Percentiles rank a stretch among this genome's conserved stretches.
These are phyloP conservation scores for Caenorhabditis japonica DNA, from an alignment of 2,888 invertebrate genomes.

Conservation along the genomic window DNA sequence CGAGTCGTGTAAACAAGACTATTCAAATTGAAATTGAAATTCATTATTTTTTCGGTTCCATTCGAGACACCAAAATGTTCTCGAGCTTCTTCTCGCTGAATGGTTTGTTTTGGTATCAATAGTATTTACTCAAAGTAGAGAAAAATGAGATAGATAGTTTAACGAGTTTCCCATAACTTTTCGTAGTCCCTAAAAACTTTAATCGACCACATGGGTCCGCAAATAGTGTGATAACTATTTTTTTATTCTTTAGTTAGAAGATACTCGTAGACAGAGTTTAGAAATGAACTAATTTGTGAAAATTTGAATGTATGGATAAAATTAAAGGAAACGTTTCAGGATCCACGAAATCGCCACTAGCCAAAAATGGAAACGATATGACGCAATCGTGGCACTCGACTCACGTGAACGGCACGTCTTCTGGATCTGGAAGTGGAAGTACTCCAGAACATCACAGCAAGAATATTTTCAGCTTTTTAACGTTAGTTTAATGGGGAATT, in stretches of 20 bases:
- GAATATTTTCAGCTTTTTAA: conserved; percentile 62
- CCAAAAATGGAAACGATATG: conserved; percentile 47
- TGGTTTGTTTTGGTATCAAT: conserved; percentile 15
- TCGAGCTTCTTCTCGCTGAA: conserved; percentile 41
- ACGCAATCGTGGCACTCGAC: conserved; percentile 61
- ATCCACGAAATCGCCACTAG: conserved; percentile 16
- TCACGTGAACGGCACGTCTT: conserved; percentile 41
- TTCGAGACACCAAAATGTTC: conserved; percentile 30
- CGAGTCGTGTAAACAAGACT: too few species aligned
- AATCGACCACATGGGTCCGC: conserved; percentile 12
- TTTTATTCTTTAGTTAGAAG: too few species aligned
- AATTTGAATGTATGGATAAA: conserved; percentile 5
- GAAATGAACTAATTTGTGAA: not conserved
- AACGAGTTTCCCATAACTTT: conserved; percentile 8
- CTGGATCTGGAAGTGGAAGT: conserved; percentile 30
- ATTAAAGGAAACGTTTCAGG: conserved; percentile 14
- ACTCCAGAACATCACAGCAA: conserved; percentile 49
- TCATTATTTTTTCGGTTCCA: not conserved
- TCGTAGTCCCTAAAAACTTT: not conserved
- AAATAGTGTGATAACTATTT: not conserved
- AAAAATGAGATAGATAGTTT: not conserved
- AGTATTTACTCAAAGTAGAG: too few species aligned
- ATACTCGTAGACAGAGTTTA: too few species aligned
- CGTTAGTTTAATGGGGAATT: too few species aligned
- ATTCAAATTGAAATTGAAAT: not conserved